Base-by-base conservation (phyloP, 2,888 invertebrate genomes). In the Rhagium mordax region DNA sequence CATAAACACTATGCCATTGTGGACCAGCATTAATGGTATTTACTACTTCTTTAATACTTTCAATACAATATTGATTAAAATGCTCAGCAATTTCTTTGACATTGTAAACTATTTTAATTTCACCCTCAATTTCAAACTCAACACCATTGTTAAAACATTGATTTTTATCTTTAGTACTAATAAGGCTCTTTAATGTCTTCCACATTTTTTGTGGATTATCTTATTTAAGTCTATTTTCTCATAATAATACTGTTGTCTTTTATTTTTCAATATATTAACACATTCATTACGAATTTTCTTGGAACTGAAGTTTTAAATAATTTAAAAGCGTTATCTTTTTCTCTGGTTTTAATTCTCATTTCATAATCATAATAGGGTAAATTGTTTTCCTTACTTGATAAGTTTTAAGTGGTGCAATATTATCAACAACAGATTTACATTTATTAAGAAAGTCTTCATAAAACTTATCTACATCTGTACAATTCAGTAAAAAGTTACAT, bases 351-450 rank as follows among this genome's bases (percentile, higher is more conserved):
- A 13, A 18, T 48, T 48, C 4, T 64, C 3, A 64, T 24, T 64
- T 64, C 64, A 64, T 48, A 15, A 13, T 64, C 64, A 48, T 64
- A 64, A 47, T 47, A 64, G 16, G 64, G 64, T 41, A 47, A 8
- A 41, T 18, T 4, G 18, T 48, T 64, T 1, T n/a, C 33, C 13
- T 48, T 24, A n/a, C 41, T 13, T 64, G 15, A 13, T 47, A 18
- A 47, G 21, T 16, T 15, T 18, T 48, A 16, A 48, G 5, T 18
- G 64, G 64, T 13, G 64, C 47, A 64, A 64, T 47, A 2, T 18
- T 2, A 64, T 64, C 13, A 18, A 64, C 47, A 24, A 47, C 15
- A 18, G 13, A 21, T 47, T 47, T 47, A 8, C 13, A 47, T n/a
- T 41, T 48, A 13, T 48, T 18, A 1, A 10, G 18, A 3, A 64